These are phyloP conservation scores for Melanotaenia pygmaea DNA, from an alignment of 2,797 vertebrate genomes.

Conservation along the genomic window DNA sequence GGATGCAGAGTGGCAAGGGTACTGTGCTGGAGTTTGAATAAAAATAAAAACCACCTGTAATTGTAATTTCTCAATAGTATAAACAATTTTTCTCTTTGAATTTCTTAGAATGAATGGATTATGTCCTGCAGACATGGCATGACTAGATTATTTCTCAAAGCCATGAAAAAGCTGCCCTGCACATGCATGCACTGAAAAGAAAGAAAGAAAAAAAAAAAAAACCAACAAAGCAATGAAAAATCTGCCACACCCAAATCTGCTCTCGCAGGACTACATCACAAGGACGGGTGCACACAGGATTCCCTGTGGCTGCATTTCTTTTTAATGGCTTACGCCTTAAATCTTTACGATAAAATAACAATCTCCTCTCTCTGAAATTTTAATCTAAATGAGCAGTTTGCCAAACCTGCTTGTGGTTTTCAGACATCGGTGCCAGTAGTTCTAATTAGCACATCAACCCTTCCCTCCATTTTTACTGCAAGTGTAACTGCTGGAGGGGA, in stretches of 20 bases:
- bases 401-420: slow-evolving; percentile 8
- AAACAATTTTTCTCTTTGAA: no score
- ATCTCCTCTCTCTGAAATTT: background rate
- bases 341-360: slow-evolving; percentile 3
- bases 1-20: background rate
- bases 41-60: background rate
- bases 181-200: background rate
- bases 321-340: background rate
- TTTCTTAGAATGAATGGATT: background rate
- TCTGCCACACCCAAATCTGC: slow-evolving; percentile 53
- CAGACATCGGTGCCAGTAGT: slow-evolving; percentile 1
- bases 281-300: slow-evolving; percentile 13
- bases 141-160: background rate
- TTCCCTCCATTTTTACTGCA: slow-evolving; percentile 26
- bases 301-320: slow-evolving; percentile 9
- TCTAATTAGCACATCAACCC: slow-evolving; percentile 39
- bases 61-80: no score
- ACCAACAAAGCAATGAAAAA: background rate
- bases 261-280: slow-evolving; percentile 32
- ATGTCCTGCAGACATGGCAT: background rate
- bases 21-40: background rate
- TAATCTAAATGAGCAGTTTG: background rate
- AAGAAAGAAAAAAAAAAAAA: slow-evolving; percentile 10
- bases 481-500: slow-evolving; percentile 17
- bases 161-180: background rate